Conservation (phyloP, 2,888 invertebrate genomes). For the Neoaliturus tenellus region DNA sequence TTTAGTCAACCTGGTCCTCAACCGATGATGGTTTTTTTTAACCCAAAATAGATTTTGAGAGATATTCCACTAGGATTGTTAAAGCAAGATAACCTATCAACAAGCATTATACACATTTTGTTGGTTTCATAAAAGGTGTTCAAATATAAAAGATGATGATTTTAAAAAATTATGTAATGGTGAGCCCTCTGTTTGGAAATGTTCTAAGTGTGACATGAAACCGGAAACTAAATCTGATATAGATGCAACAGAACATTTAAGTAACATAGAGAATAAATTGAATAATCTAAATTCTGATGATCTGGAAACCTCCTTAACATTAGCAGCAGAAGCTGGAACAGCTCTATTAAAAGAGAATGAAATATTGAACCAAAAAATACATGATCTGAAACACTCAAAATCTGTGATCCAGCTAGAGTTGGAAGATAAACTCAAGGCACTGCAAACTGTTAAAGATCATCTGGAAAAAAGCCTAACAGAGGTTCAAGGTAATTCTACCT, state of each 20-base stretch:
- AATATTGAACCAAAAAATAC: neutral
- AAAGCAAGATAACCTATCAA: too few relatives aligned
- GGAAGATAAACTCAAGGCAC: neutral
- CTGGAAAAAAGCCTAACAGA: neutral
- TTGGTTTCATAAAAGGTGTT: conserved; percentile 4
- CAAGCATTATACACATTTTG: too few relatives aligned
- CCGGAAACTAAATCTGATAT: neutral
- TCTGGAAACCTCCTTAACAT: neutral
- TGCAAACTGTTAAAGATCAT: neutral
- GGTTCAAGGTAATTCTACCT: neutral
- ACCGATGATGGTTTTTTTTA: too few relatives aligned
- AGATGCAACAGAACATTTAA: neutral
- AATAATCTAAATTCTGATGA: neutral
- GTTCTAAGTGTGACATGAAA: neutral
- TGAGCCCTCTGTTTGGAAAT: neutral
- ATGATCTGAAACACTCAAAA: neutral
- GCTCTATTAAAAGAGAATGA: neutral
- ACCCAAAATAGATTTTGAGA: too few relatives aligned
- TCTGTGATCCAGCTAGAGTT: neutral
- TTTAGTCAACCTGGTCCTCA: too few relatives aligned
- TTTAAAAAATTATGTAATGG: neutral
- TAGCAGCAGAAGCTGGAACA: neutral
- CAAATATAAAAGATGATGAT: neutral
- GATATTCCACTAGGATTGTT: too few relatives aligned
- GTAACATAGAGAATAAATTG: neutral